phyloP scores from a whole-genome alignment of 2,113 vertebrate species.

The Oncorhynchus masou region DNA sequence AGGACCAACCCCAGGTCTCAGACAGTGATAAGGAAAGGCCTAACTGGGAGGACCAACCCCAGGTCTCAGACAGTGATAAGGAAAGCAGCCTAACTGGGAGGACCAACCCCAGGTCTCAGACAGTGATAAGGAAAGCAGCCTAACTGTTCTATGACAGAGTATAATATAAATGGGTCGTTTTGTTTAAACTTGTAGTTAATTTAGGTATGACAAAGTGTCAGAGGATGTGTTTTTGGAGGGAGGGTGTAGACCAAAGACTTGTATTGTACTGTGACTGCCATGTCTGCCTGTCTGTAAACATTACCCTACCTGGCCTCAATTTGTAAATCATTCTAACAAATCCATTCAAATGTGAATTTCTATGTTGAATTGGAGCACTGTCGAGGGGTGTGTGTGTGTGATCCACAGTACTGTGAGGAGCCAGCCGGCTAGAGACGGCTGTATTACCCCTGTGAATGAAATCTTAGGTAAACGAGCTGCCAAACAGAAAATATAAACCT shows the following conservation, averaged over 20 bases:
- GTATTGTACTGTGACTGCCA: neutral
- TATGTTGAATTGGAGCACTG: neutral
- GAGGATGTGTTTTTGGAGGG: neutral
- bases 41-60: no score
- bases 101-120: no score
- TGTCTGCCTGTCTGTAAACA: neutral
- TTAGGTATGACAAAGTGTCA: constrained; percentile 49
- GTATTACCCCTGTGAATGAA: constrained; percentile 11
- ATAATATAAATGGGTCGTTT: constrained; percentile 52
- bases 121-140: no score
- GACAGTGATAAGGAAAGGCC: no score
- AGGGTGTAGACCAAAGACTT: neutral
- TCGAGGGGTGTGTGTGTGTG: neutral
- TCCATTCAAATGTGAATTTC: neutral
- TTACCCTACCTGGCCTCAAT: neutral
- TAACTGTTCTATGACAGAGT: constrained; percentile 3
- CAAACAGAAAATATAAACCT: constrained; percentile 32
- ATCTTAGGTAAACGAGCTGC: constrained; percentile 21
- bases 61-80: no score
- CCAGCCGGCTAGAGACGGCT: constrained; percentile 9
- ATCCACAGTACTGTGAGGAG: constrained; percentile 25
- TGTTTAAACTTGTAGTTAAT: constrained; percentile 44
- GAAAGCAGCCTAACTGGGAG: no score
- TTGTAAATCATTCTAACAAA: neutral
- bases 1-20: no score